Conservation (phyloP, 2,888 invertebrate genomes). For the Stenodera caucasica region DNA sequence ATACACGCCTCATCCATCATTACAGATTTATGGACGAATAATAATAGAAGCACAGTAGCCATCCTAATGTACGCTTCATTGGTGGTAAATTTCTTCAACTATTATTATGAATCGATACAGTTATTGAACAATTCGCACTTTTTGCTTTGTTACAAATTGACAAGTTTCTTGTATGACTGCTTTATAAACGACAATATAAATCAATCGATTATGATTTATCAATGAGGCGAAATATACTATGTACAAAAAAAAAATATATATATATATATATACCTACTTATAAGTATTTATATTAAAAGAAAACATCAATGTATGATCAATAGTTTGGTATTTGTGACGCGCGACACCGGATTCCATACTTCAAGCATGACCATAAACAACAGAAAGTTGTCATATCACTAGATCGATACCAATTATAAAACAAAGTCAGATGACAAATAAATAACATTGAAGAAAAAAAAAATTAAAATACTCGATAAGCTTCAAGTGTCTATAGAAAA, state of each 20-base stretch:
- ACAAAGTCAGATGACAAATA: neutral
- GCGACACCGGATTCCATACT: slow-evolving; percentile 49
- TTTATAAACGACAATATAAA: slow-evolving; percentile 5
- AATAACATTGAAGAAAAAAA: no score
- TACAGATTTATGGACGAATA: slow-evolving; percentile 16
- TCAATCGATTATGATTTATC: slow-evolving; percentile 9
- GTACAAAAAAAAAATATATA: no score
- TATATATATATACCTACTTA: no score
- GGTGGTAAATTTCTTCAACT: slow-evolving; percentile 6
- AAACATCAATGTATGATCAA: slow-evolving; percentile 50
- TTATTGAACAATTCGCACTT: slow-evolving; percentile 6
- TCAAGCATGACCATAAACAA: slow-evolving; percentile 49
- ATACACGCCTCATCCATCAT: slow-evolving; percentile 22
- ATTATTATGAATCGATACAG: neutral
- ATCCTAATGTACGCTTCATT: slow-evolving; percentile 2
- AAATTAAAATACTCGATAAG: neutral
- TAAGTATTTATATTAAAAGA: no score
- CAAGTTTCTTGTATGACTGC: slow-evolving; percentile 5
- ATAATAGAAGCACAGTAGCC: slow-evolving; percentile 13
- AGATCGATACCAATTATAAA: slow-evolving; percentile 1
- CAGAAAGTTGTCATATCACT: slow-evolving; percentile 31
- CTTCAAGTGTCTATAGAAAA: neutral
- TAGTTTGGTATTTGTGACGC: slow-evolving; percentile 51
- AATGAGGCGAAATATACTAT: no score
- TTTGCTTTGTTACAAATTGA: neutral